Evolutionary conservation across 1,140 invertebrate species (phyloP), one percentile per base, ranked within the genome.

Genomic region (Macrobrachium nipponense): DNA sequence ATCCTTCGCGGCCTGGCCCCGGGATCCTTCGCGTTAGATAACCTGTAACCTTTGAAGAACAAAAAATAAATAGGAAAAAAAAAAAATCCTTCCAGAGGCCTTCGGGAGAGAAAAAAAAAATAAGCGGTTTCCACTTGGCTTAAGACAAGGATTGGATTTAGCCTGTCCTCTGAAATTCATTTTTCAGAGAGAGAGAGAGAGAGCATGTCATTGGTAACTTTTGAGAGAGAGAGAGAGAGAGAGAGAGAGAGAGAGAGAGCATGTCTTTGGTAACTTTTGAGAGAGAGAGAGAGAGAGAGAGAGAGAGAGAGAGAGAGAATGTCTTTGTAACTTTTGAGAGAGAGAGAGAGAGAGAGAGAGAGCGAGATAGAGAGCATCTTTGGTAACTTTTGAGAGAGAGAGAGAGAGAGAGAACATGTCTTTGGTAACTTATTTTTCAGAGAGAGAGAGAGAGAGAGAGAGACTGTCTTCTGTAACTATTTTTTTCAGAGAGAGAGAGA

Each of bases 401-500:
- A n/a, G n/a, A n/a, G n/a, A n/a, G n/a, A n/a, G n/a, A n/a, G n/a
- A n/a, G n/a, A n/a, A n/a, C n/a, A n/a, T n/a, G n/a, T n/a, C n/a
- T n/a, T n/a, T n/a, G n/a, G n/a, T n/a, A n/a, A n/a, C n/a, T n/a
- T n/a, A n/a, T n/a, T n/a, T n/a, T n/a, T n/a, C n/a, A n/a, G 17
- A 3, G 17, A 20, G 17, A 64, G 17, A 64, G n/a, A 66, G 27
- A n/a, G 64, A 66, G 64, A 66, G 64, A 66, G 64, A 66, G 64
- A 66, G 64, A 66, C n/a, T n/a, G n/a, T n/a, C n/a, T n/a, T n/a
- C n/a, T n/a, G n/a, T n/a, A n/a, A n/a, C n/a, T n/a, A n/a, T n/a
- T n/a, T n/a, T n/a, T n/a, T n/a, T n/a, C n/a, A 66, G 64, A 66
- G 64, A 66, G 64, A 66, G 64, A 66, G 64, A 66, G 64, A 66